Base-by-base conservation (phyloP, 1,140 invertebrate species). In the Drosophila nigromelanica region DNA sequence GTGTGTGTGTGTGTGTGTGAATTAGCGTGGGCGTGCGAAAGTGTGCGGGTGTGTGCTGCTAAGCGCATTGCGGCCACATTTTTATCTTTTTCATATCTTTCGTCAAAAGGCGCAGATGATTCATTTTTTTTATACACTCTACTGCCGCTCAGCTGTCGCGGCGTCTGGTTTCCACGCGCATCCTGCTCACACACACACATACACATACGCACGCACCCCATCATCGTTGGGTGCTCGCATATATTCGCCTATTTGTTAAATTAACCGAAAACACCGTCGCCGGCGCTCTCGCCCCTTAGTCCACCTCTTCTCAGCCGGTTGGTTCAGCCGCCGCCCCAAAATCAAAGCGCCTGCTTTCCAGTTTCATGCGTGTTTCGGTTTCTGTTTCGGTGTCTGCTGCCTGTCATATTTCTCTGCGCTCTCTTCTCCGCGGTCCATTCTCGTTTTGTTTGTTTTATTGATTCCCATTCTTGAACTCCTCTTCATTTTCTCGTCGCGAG, bases 361-460 rank as follows among this genome's bases (percentile, higher is more conserved):
- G 66, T 79, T 76, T 64, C 47, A 79, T 73, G 48, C 54, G 51
- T 73, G 15, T 43, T 45, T 40, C 43, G 35, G 55, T 55, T 42
- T 52, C 21, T 59, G 14, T 59, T 43, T 80, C 73, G 63, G 62
- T 85, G 73, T 86, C 76, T 67, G 71, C 67, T 68, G 67, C 45
- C 68, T 64, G 61, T 71, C 43, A 71, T 52, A 63, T 56, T 52
- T 64, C 50, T 62, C 67, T 68, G 56, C 39, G 45, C 21, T 45
- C 27, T 11, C 11, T 11, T 1, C 12, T 15, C 37, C 12, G 5
- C 18, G 3, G 14, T 15, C 55, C 45, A 27, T 15, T 43, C 37
- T 55, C 69, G 71, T 45, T 62, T 24, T 83, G 80, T 83, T 83
- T 83, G 80, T 85, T 83, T 86, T 85, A 85, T 86, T 85, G 77